Percentiles rank a stretch among this genome's conserved stretches.
Evolutionary conservation across 2,888 invertebrate species (phyloP).

Genomic region (Ecliptopera silaceata): DNA sequence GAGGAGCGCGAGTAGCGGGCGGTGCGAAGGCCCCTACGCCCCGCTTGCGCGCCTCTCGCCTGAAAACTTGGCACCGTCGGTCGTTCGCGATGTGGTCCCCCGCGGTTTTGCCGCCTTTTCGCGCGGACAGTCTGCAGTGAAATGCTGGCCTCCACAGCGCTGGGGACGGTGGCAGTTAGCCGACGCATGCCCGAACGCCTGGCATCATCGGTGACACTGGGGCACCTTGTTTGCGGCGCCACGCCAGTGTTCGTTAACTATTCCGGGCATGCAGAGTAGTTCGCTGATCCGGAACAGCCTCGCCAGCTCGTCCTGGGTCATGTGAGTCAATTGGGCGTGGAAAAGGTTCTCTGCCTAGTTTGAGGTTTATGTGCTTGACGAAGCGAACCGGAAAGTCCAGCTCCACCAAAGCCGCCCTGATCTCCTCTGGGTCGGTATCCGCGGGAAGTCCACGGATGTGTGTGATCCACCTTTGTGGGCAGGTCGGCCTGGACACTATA

Average conservation of each 20-base stretch:
- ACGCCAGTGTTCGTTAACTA: background rate
- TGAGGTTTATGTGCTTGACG: background rate
- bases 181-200: too few species aligned
- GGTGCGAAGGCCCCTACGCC: background rate
- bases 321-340: background rate
- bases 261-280: constrained; percentile 5
- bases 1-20: background rate
- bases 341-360: background rate
- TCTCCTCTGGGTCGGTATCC: too few species aligned
- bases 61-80: background rate
- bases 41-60: constrained; percentile 11
- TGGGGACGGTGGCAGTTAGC: too few species aligned
- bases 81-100: constrained; percentile 24
- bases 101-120: too few species aligned
- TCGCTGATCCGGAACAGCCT: background rate
- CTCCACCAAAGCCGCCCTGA: too few species aligned
- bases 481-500: too few species aligned
- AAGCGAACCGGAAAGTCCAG: too few species aligned
- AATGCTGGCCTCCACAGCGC: too few species aligned
- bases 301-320: background rate
- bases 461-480: background rate
- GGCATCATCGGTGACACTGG: too few species aligned
- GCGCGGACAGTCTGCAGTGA: too few species aligned
- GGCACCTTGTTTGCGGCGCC: too few species aligned
- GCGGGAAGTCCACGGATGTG: constrained; percentile 1